phyloP scores from a whole-genome alignment of 2,113 vertebrate genomes.

The Ophiodon elongatus region DNA sequence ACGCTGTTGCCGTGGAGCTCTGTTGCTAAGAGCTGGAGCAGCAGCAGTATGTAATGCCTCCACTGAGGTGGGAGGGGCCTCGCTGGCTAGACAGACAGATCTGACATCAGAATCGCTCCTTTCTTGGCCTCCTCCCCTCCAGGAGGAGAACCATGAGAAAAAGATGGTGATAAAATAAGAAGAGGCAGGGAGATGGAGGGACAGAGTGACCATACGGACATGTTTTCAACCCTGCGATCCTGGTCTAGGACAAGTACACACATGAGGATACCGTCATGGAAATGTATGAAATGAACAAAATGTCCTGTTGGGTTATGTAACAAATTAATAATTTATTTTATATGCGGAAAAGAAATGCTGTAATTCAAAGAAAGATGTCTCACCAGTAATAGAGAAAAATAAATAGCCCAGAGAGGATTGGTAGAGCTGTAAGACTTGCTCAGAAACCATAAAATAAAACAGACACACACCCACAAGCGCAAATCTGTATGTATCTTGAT shows the following conservation, averaged over 20 bases:
- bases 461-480: slow-evolving; percentile 16
- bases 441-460: slow-evolving; percentile 24
- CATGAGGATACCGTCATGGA: background rate
- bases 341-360: slow-evolving; percentile 57
- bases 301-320: slow-evolving; percentile 72
- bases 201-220: slow-evolving; percentile 36
- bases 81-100: slow-evolving; percentile 78
- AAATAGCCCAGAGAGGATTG: slow-evolving; percentile 3
- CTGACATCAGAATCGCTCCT: slow-evolving; percentile 81
- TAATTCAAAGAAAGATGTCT: slow-evolving; percentile 17
- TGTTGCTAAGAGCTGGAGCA: slow-evolving; percentile 82
- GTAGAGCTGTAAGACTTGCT: slow-evolving; percentile 17
- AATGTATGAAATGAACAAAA: slow-evolving; percentile 53
- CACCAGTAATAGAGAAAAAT: background rate
- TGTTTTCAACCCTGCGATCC: slow-evolving; percentile 22
- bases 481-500: slow-evolving; percentile 18
- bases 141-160: slow-evolving; percentile 62
- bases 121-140: slow-evolving; percentile 69
- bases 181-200: slow-evolving; percentile 16
- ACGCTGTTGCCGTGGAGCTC: slow-evolving; percentile 82
- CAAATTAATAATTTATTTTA: slow-evolving; percentile 78
- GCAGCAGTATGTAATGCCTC: slow-evolving; percentile 82
- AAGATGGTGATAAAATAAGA: slow-evolving; percentile 65
- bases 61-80: slow-evolving; percentile 75
- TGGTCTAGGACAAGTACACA: background rate